These are phyloP conservation scores for Nettapus auritus DNA, from an alignment of 2,113 vertebrate species.

Conservation along the genomic window DNA sequence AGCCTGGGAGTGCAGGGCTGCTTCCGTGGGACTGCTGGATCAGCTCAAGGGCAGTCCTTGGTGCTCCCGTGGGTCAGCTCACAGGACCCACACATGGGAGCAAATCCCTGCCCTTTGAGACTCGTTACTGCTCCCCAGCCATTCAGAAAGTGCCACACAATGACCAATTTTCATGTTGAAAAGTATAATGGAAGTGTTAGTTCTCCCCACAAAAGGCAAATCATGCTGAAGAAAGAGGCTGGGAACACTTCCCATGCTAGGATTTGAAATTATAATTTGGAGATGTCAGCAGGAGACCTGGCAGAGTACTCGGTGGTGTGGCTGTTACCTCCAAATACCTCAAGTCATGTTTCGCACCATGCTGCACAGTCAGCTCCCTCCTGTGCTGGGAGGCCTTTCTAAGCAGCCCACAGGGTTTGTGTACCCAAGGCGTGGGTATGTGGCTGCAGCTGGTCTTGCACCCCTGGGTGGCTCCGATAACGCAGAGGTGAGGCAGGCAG, in stretches of 20 bases:
- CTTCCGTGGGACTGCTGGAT: neutral
- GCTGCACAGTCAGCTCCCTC: neutral
- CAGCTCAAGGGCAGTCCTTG: neutral
- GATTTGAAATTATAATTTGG: neutral
- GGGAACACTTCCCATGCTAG: neutral
- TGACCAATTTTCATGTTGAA: accelerated
- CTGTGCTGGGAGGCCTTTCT: neutral
- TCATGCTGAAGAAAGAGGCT: neutral
- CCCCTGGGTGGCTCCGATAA: neutral
- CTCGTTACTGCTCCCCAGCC: no score
- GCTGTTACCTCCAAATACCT: neutral
- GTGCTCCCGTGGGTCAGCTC: no score
- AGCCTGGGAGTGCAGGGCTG: neutral
- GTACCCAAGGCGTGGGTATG: neutral
- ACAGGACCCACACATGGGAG: no score
- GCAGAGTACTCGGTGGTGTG: neutral
- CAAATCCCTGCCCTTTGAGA: neutral
- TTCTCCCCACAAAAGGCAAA: neutral
- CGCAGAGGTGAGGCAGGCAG: neutral
- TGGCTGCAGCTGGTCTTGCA: neutral
- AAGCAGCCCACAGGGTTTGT: neutral
- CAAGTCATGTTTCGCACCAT: neutral
- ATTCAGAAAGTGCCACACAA: neutral
- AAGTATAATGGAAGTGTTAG: neutral
- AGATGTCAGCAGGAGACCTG: neutral